Base-by-base conservation (phyloP, 2,797 vertebrate genomes). In the Myioborus melanocephalus region DNA sequence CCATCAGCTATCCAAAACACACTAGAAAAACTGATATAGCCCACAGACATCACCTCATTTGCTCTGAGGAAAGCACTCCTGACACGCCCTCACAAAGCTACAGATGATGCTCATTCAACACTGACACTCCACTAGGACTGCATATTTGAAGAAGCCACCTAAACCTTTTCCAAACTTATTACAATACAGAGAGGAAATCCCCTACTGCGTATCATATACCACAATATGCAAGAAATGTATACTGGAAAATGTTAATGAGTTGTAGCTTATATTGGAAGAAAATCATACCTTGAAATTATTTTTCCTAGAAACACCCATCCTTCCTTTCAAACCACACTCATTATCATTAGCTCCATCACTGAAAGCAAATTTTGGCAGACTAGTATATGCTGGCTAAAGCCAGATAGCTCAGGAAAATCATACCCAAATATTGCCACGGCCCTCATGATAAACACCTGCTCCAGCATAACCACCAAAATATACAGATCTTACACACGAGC, bases 11-110 rank as follows among this genome's bases (percentile, higher is more conserved):
- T 63, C 91, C 96, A 94, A 95, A 96, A 89, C 94, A 88, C 65
- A 83, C 82, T 81, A 94, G 84, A 72, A 94, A 95, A 94, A 78
- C 79, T 94, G 94, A 94, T 96, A 94, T 24, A 94, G 55, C 89
- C 96, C 94, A 93, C 96, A 96, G 72, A 65, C 93, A 87, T 96
- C 96, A 90, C 96, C 93, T 96, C 95, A 88, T 93, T 95, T 96
- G 94, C 95, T 94, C 96, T 95, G 79, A 91, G 81, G 55, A 90
- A 79, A 71, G 57, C 35, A 72, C 68, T 87, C 34, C 8, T 47
- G 91, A 75, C 89, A 91, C 8, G 0, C 93, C 69, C 87, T 94
- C 65, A 75, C 30, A 85, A 83, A 88, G 69, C 85, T 94, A 37
- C 65, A 35, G 52, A 85, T 56, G 81, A 87, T 76, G 52, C 77